Percentiles rank a stretch among this genome's conserved stretches.
Evolutionary conservation across 2,888 invertebrate species (phyloP).

Genomic region (Hypolimnas misippus): DNA sequence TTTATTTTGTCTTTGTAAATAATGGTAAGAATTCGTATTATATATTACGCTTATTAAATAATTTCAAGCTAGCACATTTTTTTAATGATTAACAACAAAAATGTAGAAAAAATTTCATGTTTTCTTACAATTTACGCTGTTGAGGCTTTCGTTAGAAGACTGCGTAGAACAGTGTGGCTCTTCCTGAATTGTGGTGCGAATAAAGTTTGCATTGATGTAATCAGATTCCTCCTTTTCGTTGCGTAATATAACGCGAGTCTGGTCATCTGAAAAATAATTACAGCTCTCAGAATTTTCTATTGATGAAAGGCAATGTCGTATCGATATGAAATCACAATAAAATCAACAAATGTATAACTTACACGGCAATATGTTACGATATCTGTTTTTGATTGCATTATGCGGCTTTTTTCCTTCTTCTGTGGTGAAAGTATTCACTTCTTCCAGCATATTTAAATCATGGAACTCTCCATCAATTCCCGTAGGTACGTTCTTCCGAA

Average conservation of each 20-base stretch:
- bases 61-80: too few relatives aligned
- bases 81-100: background rate
- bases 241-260: conserved; percentile 94
- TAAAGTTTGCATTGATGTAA: conserved; percentile 98
- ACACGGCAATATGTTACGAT: conserved; percentile 98
- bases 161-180: conserved; percentile 61
- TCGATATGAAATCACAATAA: background rate
- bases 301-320: background rate
- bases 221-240: conserved; percentile 87
- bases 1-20: background rate
- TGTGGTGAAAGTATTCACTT: conserved; percentile 93
- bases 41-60: too few relatives aligned
- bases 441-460: conserved; percentile 95
- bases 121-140: conserved; percentile 67
- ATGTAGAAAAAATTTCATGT: background rate
- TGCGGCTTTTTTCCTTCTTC: conserved; percentile 94
- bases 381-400: conserved; percentile 96
- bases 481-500: conserved; percentile 53
- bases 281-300: background rate
- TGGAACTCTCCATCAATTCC: conserved; percentile 98
- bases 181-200: conserved; percentile 80
- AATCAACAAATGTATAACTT: conserved; percentile 44
- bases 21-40: too few relatives aligned
- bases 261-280: conserved; percentile 86
- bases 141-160: conserved; percentile 68